Evolutionary conservation across 2,113 vertebrate genomes (phyloP).

Genomic region (Neodon shergylaensis): DNA sequence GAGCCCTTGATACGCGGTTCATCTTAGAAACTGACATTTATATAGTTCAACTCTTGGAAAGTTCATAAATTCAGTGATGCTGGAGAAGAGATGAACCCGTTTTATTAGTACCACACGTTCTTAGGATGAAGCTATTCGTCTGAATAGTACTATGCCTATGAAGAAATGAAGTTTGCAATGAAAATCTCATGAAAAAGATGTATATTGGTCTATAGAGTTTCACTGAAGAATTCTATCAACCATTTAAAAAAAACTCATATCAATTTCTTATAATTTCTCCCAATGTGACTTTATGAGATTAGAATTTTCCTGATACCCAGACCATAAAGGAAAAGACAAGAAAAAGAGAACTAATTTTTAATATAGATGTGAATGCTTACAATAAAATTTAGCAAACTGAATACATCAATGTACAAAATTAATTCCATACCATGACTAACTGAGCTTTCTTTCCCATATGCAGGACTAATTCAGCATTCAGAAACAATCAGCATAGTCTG

Average conservation of each 20-base stretch:
- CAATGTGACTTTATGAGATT: not conserved
- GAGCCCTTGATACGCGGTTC: not conserved
- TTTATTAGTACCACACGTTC: not conserved
- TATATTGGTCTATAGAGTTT: not conserved
- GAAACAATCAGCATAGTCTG: not conserved
- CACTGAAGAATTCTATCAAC: not conserved
- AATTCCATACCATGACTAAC: not conserved
- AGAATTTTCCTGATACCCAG: not conserved
- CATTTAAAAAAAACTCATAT: not conserved
- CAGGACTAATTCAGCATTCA: not conserved
- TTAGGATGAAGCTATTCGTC: not conserved
- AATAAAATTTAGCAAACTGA: not conserved
- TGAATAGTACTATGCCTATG: not conserved
- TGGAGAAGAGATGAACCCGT: not conserved
- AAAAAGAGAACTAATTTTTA: not conserved
- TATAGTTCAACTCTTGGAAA: not conserved
- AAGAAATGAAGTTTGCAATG: constrained; percentile 16
- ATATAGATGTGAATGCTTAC: not conserved
- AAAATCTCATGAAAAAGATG: not conserved
- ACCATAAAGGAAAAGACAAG: not conserved
- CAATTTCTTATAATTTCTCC: not conserved
- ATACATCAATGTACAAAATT: not conserved
- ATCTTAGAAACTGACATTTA: not conserved
- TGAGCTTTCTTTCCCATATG: not conserved
- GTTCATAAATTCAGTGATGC: not conserved